Base-by-base conservation (phyloP, 1,140 invertebrate species). In the Euwallacea fornicatus region DNA sequence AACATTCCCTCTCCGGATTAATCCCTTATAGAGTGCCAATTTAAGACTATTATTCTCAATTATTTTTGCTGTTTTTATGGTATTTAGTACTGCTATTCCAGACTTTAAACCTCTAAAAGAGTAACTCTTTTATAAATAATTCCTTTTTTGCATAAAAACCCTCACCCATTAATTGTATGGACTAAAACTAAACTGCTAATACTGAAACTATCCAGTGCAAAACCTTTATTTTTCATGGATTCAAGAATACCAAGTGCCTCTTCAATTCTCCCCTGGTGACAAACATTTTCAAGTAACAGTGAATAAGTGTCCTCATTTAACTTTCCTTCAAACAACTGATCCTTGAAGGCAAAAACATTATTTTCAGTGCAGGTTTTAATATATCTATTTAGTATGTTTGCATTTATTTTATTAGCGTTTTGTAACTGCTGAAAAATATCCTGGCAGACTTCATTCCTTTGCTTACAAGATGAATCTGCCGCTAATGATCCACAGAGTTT, bases 121-220 rank as follows among this genome's bases (percentile, higher is more conserved):
- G 21, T 44, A 69, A 43, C 55, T 16, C 4, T 64, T 16, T 43
- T 55, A 7, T 63, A 2, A 55, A 55, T 50, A 3, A 50, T 50
- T 50, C 6, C 3, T 13, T 50, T 13, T 50, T 13, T 3, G 9
- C 46, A 50, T 3, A 11, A 50, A 50, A 50, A 50, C 13, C 0
- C 13, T 50, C 13, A 50, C 82, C 84, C 83, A 43, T 83, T 77
- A 78, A 84, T 85, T 10, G 85, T 83, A 81, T 89, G 84, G 46
- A 84, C 85, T 41, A 85, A 78, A 58, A 89, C 85, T 11, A 90
- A 81, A 59, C 83, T 82, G 76, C 86, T 86, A 76, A 88, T 88
- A 44, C 87, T 81, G 64, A 74, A 77, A 78, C 88, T 86, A 75
- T 84, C 86, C 2, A 86, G 80, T 41, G 84, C 81, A n/a, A 88